phyloP scores from a whole-genome alignment of 2,797 vertebrate genomes.

The Falco peregrinus region DNA sequence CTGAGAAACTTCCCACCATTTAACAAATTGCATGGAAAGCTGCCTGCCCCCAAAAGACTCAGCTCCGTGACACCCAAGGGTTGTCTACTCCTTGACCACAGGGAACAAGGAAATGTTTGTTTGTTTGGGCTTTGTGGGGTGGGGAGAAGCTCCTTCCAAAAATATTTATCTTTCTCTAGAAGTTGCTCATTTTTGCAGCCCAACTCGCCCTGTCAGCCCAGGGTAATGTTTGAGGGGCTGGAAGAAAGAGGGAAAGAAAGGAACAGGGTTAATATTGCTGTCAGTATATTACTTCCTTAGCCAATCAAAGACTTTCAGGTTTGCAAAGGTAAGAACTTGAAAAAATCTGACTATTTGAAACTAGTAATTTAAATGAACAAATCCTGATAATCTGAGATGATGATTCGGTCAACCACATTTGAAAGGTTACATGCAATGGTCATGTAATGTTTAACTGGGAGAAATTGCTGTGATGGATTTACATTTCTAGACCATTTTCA shows the following conservation, averaged over 20 bases:
- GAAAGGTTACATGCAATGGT: not conserved
- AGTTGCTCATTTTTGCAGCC: not conserved
- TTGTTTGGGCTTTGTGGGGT: too few relatives aligned
- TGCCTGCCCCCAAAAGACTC: not conserved
- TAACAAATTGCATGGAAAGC: not conserved
- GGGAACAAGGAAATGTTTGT: not conserved
- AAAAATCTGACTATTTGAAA: not conserved
- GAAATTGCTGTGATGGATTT: not conserved
- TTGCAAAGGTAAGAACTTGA: not conserved
- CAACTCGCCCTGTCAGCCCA: too few relatives aligned
- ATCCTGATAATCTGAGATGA: not conserved
- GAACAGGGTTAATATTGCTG: not conserved
- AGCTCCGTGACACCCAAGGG: fast-evolving
- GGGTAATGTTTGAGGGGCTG: not conserved
- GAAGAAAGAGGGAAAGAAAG: not conserved
- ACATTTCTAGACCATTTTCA: not conserved
- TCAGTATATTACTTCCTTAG: not conserved
- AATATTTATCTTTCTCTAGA: not conserved
- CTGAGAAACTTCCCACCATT: not conserved
- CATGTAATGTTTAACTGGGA: not conserved
- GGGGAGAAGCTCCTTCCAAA: not conserved
- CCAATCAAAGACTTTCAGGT: not conserved
- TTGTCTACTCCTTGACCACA: not conserved
- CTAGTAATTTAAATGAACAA: not conserved
- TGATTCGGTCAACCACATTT: not conserved